Conservation (phyloP, 35 echinoderm and acorn worm species). For the Hemicentrotus pulcherrimus region DNA sequence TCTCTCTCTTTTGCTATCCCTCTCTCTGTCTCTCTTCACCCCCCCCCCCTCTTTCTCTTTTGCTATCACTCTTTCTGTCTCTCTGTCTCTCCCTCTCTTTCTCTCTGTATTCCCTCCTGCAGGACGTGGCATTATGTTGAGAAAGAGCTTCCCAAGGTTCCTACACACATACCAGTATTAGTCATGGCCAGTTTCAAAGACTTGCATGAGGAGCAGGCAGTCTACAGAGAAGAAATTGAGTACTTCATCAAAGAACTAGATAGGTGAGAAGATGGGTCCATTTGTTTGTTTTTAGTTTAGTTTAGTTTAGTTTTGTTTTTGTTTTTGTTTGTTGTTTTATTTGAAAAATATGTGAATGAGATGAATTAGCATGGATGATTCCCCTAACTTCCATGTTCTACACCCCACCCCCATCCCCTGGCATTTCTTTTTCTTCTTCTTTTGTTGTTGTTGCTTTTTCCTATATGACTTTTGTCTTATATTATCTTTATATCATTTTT, state of each 20-base stretch:
- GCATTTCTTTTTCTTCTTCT: too few relatives aligned
- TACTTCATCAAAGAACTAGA: slow-evolving; percentile 88
- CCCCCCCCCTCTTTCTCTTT: background rate
- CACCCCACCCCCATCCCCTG: too few relatives aligned
- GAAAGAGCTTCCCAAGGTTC: slow-evolving; percentile 89
- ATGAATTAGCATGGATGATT: background rate
- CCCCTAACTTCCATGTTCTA: too few relatives aligned
- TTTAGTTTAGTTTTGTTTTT: background rate
- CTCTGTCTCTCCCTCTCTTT: background rate
- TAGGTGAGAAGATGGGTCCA: slow-evolving; percentile 55
- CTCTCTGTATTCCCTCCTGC: background rate
- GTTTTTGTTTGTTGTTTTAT: background rate
- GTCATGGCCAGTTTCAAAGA: slow-evolving; percentile 93
- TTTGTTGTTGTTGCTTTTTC: too few relatives aligned
- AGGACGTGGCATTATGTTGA: slow-evolving; percentile 96
- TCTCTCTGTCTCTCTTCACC: background rate
- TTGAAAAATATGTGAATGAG: background rate
- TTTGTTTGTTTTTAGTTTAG: background rate
- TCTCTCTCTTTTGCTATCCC: background rate
- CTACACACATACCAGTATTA: slow-evolving; percentile 95
- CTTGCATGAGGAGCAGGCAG: slow-evolving; percentile 78
- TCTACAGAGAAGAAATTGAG: slow-evolving; percentile 80
- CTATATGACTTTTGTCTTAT: too few relatives aligned
- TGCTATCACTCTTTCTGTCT: background rate
- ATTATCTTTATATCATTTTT: too few relatives aligned